phyloP scores from a whole-genome alignment of 2,113 vertebrate species.

The Himantopus leucocephalus region DNA sequence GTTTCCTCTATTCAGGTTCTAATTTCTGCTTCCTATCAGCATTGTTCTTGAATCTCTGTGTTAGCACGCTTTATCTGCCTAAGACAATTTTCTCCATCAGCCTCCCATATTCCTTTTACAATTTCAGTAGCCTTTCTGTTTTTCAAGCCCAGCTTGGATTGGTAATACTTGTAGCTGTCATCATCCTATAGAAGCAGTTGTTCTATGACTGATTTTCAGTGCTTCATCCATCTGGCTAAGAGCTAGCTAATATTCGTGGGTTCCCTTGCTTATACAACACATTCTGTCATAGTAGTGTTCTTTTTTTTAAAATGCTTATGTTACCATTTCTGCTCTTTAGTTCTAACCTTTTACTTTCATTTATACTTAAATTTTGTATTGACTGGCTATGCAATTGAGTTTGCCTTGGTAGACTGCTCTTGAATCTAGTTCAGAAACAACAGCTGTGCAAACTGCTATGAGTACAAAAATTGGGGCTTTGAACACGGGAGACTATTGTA shows the following conservation, averaged over 20 bases:
- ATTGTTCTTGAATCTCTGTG: not conserved
- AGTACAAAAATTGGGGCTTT: not conserved
- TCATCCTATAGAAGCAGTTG: not conserved
- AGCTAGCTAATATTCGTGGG: not conserved
- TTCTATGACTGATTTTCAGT: not conserved
- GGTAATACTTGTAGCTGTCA: not conserved
- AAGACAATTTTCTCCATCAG: not conserved
- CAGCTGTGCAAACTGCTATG: not conserved
- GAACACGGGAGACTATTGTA: not conserved
- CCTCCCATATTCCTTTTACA: not conserved
- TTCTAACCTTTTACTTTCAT: not conserved
- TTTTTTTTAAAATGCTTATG: not conserved
- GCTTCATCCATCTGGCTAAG: not conserved
- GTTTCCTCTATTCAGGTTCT: not conserved
- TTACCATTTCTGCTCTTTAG: not conserved
- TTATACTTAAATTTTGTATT: not conserved
- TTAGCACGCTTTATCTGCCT: not conserved
- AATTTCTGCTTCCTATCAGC: not conserved
- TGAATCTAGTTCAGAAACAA: not conserved
- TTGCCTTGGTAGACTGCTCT: not conserved
- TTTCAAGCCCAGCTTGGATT: not conserved
- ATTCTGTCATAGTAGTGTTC: not conserved
- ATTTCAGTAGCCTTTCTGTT: not conserved
- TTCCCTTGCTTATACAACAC: not conserved
- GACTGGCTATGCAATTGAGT: not conserved